Percentiles rank a stretch among this genome's conserved stretches.
These are phyloP conservation scores for Podocnemis expansa DNA, from an alignment of 2,113 vertebrate genomes.

Conservation along the genomic window DNA sequence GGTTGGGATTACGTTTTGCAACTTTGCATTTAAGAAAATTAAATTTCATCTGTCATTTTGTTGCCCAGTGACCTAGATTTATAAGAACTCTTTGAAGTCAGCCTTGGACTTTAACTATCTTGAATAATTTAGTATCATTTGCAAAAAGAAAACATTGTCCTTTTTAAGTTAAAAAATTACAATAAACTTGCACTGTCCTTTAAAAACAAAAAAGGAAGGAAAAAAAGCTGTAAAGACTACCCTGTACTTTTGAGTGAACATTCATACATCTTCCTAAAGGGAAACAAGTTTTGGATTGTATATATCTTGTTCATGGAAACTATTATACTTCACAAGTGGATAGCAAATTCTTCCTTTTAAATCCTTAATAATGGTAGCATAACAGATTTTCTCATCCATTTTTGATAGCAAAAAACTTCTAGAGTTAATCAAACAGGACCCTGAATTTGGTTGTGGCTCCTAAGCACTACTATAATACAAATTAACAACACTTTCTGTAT, in stretches of 20 bases:
- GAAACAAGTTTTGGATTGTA: neutral
- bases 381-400: neutral
- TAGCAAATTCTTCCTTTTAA: neutral
- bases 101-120: neutral
- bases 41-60: no score
- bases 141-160: neutral
- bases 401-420: neutral
- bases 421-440: neutral
- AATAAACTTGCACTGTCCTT: neutral
- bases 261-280: neutral
- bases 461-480: neutral
- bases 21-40: no score
- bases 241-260: neutral
- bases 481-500: neutral
- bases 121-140: neutral
- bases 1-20: no score
- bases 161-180: neutral
- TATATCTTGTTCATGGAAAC: neutral
- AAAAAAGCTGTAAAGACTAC: neutral
- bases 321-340: neutral
- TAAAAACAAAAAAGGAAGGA: neutral
- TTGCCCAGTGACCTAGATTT: neutral
- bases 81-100: neutral
- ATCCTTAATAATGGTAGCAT: neutral
- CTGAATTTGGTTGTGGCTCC: neutral